Percentiles rank a stretch among this genome's conserved stretches.
These are phyloP conservation scores for Cariama cristata DNA, from an alignment of 2,113 vertebrate genomes.

Conservation along the genomic window DNA sequence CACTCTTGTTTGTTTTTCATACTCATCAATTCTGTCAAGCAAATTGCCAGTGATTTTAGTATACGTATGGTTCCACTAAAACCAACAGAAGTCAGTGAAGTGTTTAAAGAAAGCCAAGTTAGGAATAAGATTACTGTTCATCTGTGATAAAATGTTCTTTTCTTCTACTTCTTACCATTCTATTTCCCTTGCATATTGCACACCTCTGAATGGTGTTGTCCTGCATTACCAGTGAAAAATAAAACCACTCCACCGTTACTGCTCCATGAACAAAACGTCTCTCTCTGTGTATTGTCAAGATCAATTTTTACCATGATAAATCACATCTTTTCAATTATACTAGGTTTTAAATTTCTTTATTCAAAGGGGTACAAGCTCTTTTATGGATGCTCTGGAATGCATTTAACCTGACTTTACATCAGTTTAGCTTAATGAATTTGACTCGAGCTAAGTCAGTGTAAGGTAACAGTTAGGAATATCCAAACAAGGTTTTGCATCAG, in stretches of 20 bases:
- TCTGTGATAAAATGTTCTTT: background rate
- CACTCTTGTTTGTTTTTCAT: background rate
- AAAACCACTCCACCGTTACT: background rate
- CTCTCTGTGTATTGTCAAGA: background rate
- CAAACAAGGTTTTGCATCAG: background rate
- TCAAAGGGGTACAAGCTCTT: background rate
- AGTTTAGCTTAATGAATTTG: background rate
- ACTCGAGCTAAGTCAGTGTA: background rate
- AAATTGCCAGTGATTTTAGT: background rate
- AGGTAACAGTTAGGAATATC: background rate
- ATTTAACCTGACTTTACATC: background rate
- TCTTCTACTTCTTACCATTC: background rate
- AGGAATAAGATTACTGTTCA: background rate
- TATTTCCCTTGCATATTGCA: background rate
- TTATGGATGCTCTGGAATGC: background rate
- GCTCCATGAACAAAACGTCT: background rate
- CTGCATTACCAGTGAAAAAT: background rate
- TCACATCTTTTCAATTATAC: background rate
- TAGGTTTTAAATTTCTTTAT: slow-evolving; percentile 7
- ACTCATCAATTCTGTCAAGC: background rate
- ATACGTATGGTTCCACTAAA: background rate
- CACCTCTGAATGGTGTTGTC: background rate
- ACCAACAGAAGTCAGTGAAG: background rate
- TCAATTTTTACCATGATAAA: background rate
- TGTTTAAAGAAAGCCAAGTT: background rate